phyloP scores from a whole-genome alignment of 1,140 invertebrate genomes.

The Drosophila watanabei region DNA sequence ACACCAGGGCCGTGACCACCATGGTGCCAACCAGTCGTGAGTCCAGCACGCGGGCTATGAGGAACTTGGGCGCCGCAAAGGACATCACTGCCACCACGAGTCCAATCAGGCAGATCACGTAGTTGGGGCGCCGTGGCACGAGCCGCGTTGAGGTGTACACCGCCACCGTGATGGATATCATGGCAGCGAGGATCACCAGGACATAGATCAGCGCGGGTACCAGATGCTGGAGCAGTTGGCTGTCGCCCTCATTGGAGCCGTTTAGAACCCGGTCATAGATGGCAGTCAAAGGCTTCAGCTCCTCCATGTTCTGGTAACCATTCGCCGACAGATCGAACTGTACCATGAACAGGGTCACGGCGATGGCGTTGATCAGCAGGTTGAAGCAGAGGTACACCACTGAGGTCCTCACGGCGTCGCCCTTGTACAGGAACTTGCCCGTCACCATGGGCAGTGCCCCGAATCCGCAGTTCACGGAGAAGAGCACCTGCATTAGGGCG shows the following conservation, averaged over 20 bases:
- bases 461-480: conserved; percentile 79
- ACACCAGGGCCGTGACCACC: conserved; percentile 76
- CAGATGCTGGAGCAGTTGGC: conserved; percentile 55
- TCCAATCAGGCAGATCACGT: conserved; percentile 79
- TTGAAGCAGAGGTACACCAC: conserved; percentile 85
- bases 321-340: conserved; percentile 76
- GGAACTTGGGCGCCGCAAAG: conserved; percentile 74
- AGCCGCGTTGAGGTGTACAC: conserved; percentile 80
- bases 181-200: conserved; percentile 70
- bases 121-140: conserved; percentile 78
- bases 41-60: conserved; percentile 78
- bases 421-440: conserved; percentile 85
- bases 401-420: conserved; percentile 83
- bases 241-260: conserved; percentile 37
- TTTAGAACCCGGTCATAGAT: conserved; percentile 77
- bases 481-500: conserved; percentile 82
- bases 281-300: conserved; percentile 81
- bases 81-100: conserved; percentile 77
- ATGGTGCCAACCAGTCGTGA: conserved; percentile 79
- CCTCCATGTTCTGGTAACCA: conserved; percentile 62
- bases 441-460: conserved; percentile 82
- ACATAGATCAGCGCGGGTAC: conserved; percentile 74
- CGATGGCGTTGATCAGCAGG: conserved; percentile 81
- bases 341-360: conserved; percentile 83
- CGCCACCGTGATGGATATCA: conserved; percentile 76